Conservation (phyloP, 2,113 vertebrate species). For the Fregata magnificens region DNA sequence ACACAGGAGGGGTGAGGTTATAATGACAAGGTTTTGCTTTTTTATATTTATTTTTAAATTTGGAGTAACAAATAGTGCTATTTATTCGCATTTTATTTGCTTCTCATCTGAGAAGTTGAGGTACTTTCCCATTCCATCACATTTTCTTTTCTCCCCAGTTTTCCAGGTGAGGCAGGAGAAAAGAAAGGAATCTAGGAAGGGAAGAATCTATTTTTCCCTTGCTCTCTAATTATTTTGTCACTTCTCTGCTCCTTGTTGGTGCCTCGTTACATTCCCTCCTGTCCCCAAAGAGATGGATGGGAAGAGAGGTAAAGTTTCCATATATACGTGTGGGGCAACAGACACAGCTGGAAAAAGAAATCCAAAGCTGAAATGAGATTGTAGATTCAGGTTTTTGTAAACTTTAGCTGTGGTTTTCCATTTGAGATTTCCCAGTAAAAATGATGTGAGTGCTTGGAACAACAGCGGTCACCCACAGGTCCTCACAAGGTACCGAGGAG, state of each 20-base stretch:
- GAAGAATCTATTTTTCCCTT: background rate
- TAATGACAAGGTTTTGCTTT: background rate
- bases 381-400: background rate
- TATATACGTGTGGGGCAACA: background rate
- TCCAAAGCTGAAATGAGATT: background rate
- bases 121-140: background rate
- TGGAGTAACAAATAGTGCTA: background rate
- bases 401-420: background rate
- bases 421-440: background rate
- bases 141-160: background rate
- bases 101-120: background rate
- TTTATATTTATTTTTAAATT: background rate
- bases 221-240: background rate
- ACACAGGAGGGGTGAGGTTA: background rate
- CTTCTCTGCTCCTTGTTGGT: background rate
- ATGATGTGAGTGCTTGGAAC: background rate
- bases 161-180: background rate
- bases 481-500: background rate
- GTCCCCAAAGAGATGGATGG: background rate
- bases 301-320: background rate
- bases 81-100: background rate
- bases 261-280: rapidly evolving
- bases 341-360: background rate
- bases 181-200: background rate
- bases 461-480: background rate